Base-by-base conservation (phyloP, 2,113 vertebrate genomes). In the Hemichromis elongatus region DNA sequence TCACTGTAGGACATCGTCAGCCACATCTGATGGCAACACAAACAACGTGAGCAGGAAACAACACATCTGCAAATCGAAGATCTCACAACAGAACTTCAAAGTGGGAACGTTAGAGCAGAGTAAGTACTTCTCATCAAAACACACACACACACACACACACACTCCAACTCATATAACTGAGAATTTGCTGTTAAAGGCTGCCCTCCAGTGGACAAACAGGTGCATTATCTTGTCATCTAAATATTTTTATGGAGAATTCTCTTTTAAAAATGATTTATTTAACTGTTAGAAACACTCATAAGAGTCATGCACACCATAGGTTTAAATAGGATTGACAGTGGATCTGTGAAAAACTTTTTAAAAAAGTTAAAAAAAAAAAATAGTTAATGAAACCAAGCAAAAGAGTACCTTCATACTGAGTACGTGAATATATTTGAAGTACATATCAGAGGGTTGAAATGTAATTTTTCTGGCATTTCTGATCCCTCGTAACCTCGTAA, bases 81-180 rank as follows among this genome's bases (percentile, higher is more conserved):
- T 66, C 19, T 83, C 54, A 83, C 37, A 82, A 75, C 47, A 7
- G 66, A 14, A 85, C 37, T 40, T 75, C 4, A 84, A 30, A 85
- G 85, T 84, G 90, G 89, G 91, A 91, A 92, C 78, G 75, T 66
- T 40, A 0, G 0, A 80, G 73, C 21, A 12, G 16, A 59, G 56
- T 28, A 84, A 59, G 56, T 28, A 84, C 82, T 92, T 92, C 91
- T 82, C 92, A 93, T 54, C 83, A 70, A 82, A 53, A 53, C 12
- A 85, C 56, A 45, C 42, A 56, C 55, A 79, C 7, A 13, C 85
- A 18, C 45, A 55, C 16, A 8, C 83, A 16, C 57, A 53, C 45
- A 42, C 83, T n/a, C 53, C 4, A 21, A 21, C 12, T 16, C 50
- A 53, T 19, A n/a, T 12, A 42, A 13, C 19, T 24, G 18, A 9